These are phyloP conservation scores for Botia almorhae DNA, from an alignment of 2,797 vertebrate genomes.

Conservation along the genomic window DNA sequence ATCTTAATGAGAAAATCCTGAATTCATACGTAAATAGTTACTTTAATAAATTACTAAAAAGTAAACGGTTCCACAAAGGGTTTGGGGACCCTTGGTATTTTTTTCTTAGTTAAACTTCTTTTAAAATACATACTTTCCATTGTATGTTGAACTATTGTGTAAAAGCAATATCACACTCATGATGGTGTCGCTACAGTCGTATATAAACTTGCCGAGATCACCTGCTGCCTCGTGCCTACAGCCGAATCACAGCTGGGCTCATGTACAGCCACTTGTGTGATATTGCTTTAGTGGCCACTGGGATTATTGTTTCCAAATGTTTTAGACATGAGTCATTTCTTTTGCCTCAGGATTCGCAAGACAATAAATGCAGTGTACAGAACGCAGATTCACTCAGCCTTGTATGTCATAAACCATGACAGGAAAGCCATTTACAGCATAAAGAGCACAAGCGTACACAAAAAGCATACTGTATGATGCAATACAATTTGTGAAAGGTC, in stretches of 20 bases:
- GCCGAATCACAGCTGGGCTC: not conserved
- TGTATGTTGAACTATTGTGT: not conserved
- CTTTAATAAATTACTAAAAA: no score
- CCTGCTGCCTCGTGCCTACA: not conserved
- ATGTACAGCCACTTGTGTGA: not conserved
- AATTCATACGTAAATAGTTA: no score
- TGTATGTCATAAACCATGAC: slow-evolving; percentile 43
- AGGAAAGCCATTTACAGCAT: slow-evolving; percentile 14
- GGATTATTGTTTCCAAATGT: slow-evolving; percentile 34
- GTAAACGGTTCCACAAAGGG: not conserved
- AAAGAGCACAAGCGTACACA: slow-evolving; percentile 22
- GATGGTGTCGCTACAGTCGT: not conserved
- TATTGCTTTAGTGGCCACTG: slow-evolving; percentile 11
- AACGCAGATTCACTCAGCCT: slow-evolving; percentile 28
- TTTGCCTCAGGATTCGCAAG: not conserved
- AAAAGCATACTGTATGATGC: slow-evolving; percentile 48
- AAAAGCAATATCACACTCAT: slow-evolving; percentile 2
- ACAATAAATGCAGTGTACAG: slow-evolving; percentile 39
- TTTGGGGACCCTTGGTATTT: not conserved
- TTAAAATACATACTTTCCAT: not conserved
- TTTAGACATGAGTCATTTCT: slow-evolving; percentile 6
- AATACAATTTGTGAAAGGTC: slow-evolving; percentile 53
- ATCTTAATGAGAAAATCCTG: no score
- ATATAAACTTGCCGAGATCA: not conserved
- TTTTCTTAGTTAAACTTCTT: not conserved